These are phyloP conservation scores for Drosophila meridionalis DNA, from an alignment of 2,888 invertebrate species.

Conservation along the genomic window DNA sequence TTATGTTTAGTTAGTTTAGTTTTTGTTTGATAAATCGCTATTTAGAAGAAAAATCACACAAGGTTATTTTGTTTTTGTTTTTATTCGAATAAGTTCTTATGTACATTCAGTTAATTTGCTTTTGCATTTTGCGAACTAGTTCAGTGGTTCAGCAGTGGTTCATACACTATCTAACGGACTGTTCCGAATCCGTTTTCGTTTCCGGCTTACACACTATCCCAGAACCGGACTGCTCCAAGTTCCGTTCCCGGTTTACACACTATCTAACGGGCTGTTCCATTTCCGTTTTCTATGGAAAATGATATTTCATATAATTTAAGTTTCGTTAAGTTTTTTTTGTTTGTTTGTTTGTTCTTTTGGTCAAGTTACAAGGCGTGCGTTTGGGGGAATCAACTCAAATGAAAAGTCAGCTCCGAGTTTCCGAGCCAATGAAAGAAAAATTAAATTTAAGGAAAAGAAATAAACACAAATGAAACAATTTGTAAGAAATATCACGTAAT, in stretches of 20 bases:
- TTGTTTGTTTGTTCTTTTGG: constrained; percentile 45
- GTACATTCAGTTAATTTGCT: constrained; percentile 49
- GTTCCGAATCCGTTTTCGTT: constrained; percentile 1
- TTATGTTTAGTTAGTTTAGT: constrained; percentile 41
- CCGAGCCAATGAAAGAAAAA: background rate
- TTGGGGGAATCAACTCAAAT: constrained; percentile 11
- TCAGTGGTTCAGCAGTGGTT: constrained; percentile 9
- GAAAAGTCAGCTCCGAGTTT: constrained; percentile 7
- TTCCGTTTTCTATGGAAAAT: constrained; percentile 9
- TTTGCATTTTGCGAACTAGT: constrained; percentile 24
- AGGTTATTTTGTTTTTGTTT: constrained; percentile 49
- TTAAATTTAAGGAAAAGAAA: constrained; percentile 3
- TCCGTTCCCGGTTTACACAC: constrained; percentile 8
- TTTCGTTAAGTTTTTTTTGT: background rate
- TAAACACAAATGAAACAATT: constrained; percentile 60
- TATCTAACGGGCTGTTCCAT: constrained; percentile 4
- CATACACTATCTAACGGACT: constrained; percentile 33
- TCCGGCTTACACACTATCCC: constrained; percentile 24
- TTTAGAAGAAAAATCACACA: constrained; percentile 77
- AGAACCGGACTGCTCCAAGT: constrained; percentile 9
- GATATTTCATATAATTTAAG: background rate
- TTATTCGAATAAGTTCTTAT: constrained; percentile 49
- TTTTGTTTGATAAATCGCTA: constrained; percentile 60
- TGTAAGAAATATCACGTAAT: constrained; percentile 80
- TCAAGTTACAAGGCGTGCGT: constrained; percentile 70